These are phyloP conservation scores for Catagonus wagneri DNA, from an alignment of 2,113 vertebrate genomes.

Conservation along the genomic window DNA sequence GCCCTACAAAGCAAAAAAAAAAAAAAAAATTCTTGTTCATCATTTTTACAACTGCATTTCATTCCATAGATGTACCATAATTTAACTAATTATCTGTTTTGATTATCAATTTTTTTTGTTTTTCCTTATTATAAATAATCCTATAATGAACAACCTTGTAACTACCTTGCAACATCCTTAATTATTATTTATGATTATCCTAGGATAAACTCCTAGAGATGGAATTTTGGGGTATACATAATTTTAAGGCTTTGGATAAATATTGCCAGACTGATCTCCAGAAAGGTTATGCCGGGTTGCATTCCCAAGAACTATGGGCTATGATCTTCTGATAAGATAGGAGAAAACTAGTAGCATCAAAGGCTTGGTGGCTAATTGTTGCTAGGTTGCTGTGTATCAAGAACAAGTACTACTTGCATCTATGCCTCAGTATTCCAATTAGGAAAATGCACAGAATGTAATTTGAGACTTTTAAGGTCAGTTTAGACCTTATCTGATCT, in stretches of 20 bases:
- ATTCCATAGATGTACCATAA: background rate
- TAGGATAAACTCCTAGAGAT: background rate
- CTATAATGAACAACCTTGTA: background rate
- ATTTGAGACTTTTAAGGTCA: background rate
- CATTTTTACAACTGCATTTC: background rate
- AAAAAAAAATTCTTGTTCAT: background rate
- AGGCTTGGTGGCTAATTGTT: background rate
- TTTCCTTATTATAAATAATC: slow-evolving; percentile 29
- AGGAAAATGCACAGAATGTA: background rate
- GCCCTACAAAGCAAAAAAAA: no score
- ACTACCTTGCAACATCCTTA: background rate
- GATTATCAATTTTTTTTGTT: background rate
- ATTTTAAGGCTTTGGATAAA: background rate
- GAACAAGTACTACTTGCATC: background rate
- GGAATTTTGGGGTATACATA: background rate
- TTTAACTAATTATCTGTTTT: slow-evolving; percentile 15
- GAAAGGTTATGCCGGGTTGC: background rate
- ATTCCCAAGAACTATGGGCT: no score
- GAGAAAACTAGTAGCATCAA: background rate
- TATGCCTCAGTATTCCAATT: background rate
- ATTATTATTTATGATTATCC: background rate
- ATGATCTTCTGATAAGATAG: background rate
- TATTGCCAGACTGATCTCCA: background rate
- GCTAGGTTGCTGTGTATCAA: background rate
- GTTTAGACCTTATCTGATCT: background rate